phyloP scores from a whole-genome alignment of 2,797 vertebrate genomes.

The Smutsia gigantea region DNA sequence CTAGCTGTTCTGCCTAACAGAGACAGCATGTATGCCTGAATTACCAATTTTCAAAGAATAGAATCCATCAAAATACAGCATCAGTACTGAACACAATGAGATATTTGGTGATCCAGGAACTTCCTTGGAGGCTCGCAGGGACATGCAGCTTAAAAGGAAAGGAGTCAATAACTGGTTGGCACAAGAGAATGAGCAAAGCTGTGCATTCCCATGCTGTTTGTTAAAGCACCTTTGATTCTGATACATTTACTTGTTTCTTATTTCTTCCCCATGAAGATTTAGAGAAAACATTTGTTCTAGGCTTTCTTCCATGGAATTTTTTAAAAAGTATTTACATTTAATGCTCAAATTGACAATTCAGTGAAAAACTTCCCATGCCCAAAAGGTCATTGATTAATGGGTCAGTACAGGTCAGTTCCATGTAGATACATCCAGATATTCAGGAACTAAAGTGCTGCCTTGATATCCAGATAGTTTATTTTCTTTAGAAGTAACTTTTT shows the following conservation, averaged over 20 bases:
- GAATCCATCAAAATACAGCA: background rate
- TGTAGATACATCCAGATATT: background rate
- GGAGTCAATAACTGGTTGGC: background rate
- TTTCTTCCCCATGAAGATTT: background rate
- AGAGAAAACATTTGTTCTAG: background rate
- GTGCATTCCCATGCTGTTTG: background rate
- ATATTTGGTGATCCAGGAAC: background rate
- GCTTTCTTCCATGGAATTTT: background rate
- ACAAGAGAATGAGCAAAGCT: background rate
- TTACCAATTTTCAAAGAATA: conserved; percentile 33
- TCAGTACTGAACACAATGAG: background rate
- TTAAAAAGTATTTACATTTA: background rate
- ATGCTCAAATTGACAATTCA: background rate
- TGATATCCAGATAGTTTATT: background rate
- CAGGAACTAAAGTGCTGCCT: background rate
- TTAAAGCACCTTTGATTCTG: background rate
- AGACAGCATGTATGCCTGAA: background rate
- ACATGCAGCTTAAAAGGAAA: accelerated
- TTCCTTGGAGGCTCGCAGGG: background rate
- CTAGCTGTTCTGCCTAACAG: conserved; percentile 9
- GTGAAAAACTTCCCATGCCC: background rate
- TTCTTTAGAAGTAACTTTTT: background rate
- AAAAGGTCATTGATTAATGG: background rate
- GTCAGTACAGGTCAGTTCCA: background rate
- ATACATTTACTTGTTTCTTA: background rate